These are phyloP conservation scores for Mnemiopsis leidyi DNA, from an alignment of 37 sponge, comb jelly and placozoan genomes.

Conservation along the genomic window DNA sequence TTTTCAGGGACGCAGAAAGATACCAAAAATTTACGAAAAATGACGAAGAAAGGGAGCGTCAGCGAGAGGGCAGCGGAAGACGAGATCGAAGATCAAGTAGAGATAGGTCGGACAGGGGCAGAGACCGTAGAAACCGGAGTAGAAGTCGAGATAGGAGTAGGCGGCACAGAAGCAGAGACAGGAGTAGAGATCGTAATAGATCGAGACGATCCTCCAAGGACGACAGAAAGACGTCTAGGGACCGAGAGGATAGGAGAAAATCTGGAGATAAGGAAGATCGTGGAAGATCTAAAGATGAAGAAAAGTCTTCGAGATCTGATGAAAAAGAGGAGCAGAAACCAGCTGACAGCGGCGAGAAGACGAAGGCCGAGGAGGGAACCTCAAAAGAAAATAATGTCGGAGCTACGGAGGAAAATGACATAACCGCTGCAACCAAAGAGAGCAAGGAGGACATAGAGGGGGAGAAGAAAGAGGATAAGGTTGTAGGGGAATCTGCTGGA, in stretches of 20 bases:
- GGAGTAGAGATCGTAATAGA: background rate
- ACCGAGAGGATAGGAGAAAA: background rate
- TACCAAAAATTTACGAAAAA: background rate
- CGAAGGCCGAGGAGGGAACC: background rate
- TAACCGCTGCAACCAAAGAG: background rate
- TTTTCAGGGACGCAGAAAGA: conserved; percentile 14
- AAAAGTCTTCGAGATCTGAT: background rate
- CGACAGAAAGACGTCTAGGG: background rate
- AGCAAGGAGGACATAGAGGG: background rate
- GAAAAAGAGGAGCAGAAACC: background rate
- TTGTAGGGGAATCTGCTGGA: background rate
- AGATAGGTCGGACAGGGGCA: background rate
- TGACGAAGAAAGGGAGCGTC: background rate
- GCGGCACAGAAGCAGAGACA: background rate
- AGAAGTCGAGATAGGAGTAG: background rate
- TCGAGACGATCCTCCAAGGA: conserved; percentile 44
- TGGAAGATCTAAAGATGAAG: background rate
- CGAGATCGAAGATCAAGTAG: background rate
- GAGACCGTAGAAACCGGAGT: background rate
- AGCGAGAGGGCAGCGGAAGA: background rate
- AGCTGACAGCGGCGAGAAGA: background rate
- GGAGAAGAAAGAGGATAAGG: background rate
- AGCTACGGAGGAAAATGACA: background rate
- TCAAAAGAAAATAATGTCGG: background rate
- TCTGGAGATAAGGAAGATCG: background rate